Percentiles rank a stretch among this genome's conserved stretches.
Evolutionary conservation across 2,888 invertebrate genomes (phyloP).

Genomic region (Sphaerophoria taeniata): DNA sequence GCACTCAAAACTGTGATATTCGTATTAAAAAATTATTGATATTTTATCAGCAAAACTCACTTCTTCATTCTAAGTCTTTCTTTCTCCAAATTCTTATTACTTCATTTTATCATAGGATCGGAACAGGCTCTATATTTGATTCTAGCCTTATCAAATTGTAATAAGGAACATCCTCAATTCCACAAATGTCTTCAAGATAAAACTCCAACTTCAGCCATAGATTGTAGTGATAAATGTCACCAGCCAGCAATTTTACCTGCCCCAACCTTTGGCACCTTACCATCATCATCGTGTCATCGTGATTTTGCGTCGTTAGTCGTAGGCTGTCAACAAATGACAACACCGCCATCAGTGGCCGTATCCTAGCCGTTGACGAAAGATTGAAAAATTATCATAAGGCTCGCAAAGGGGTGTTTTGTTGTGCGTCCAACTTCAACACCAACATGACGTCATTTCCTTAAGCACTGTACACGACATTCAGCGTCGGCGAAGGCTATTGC

Average conservation of each 20-base stretch:
- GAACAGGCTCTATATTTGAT: slow-evolving; percentile 21
- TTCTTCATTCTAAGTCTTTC: neutral
- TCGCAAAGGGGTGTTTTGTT: slow-evolving; percentile 7
- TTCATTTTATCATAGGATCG: too few relatives aligned
- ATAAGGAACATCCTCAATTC: slow-evolving; percentile 15
- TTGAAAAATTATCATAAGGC: neutral
- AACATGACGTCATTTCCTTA: slow-evolving; percentile 51
- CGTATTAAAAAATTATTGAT: too few relatives aligned
- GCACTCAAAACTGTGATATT: too few relatives aligned
- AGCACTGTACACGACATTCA: too few relatives aligned
- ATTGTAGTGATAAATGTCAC: slow-evolving; percentile 66
- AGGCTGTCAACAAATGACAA: slow-evolving; percentile 57
- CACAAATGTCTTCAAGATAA: neutral
- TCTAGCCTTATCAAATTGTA: slow-evolving; percentile 40
- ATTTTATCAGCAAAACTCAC: too few relatives aligned
- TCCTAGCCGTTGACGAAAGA: slow-evolving; percentile 18
- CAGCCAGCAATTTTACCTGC: slow-evolving; percentile 36
- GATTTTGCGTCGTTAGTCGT: neutral
- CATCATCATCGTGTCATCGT: neutral
- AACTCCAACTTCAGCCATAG: slow-evolving; percentile 14
- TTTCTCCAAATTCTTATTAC: slow-evolving; percentile 43
- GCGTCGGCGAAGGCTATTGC: slow-evolving; percentile 4
- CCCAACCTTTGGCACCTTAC: neutral
- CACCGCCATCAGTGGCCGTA: neutral
- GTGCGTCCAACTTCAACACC: slow-evolving; percentile 21